Evolutionary conservation across 1,140 invertebrate genomes (phyloP).

Genomic region (Oryzaephilus surinamensis): DNA sequence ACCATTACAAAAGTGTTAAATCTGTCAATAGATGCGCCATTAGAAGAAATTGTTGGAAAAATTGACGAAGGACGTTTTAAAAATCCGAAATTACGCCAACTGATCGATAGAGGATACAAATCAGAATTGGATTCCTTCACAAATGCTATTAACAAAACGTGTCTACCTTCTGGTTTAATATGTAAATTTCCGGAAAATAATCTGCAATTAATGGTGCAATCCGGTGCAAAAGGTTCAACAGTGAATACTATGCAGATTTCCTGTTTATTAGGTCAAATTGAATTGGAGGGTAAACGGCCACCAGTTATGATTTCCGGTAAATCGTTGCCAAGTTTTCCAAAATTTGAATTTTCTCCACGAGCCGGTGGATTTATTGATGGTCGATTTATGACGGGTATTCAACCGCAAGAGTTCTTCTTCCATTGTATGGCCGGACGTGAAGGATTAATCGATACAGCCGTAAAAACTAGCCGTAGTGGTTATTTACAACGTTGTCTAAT

Average conservation of each 20-base stretch:
- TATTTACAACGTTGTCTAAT: conserved; percentile 97
- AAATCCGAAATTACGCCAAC: conserved; percentile 65
- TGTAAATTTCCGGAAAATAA: conserved; percentile 90
- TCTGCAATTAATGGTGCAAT: conserved; percentile 94
- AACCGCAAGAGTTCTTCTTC: conserved; percentile 97
- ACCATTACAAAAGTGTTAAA: conserved; percentile 64
- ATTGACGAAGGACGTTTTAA: conserved; percentile 60
- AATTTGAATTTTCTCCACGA: conserved; percentile 81
- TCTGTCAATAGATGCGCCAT: conserved; percentile 45
- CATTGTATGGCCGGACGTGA: conserved; percentile 99
- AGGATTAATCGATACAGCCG: conserved; percentile 76
- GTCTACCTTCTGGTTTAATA: conserved; percentile 71
- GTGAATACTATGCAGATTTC: conserved; percentile 98
- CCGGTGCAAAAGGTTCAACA: conserved; percentile 94
- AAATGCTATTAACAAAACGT: conserved; percentile 76
- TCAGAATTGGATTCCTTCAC: conserved; percentile 67
- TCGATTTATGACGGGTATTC: conserved; percentile 93
- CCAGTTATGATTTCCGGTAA: conserved; percentile 90
- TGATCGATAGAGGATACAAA: conserved; percentile 84
- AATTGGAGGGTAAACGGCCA: conserved; percentile 94
- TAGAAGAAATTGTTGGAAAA: conserved; percentile 49
- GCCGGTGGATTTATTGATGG: conserved; percentile 95
- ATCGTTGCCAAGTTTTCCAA: conserved; percentile 84
- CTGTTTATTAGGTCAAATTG: conserved; percentile 93
- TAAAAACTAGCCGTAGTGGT: conserved; percentile 92